A percentile compares a stretch with the other conserved stretches of the same genome.
phyloP scores from a whole-genome alignment of 2,888 invertebrate species.

The Periphyllus acericola region DNA sequence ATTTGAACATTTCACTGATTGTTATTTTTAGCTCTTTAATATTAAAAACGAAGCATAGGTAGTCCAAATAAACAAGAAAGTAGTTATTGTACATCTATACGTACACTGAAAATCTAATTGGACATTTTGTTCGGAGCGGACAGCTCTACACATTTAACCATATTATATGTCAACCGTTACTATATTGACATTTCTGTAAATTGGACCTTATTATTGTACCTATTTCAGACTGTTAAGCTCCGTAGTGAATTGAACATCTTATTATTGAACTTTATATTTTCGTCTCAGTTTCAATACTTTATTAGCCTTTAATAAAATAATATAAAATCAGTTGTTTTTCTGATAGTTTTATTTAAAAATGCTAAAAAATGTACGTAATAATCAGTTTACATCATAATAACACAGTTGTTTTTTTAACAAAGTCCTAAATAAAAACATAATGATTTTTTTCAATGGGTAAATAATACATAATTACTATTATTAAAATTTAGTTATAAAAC shows the following conservation, averaged over 20 bases:
- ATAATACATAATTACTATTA: too few relatives aligned
- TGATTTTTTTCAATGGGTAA: too few relatives aligned
- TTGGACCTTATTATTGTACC: background rate
- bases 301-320: background rate
- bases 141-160: background rate
- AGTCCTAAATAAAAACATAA: too few relatives aligned
- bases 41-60: background rate
- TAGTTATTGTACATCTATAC: background rate
- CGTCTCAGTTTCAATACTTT: background rate
- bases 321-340: background rate
- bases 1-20: background rate
- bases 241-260: background rate
- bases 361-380: background rate
- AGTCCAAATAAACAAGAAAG: background rate
- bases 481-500: too few relatives aligned
- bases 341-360: too few relatives aligned
- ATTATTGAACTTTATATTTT: too few relatives aligned
- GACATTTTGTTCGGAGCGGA: background rate
- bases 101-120: background rate
- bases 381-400: background rate
- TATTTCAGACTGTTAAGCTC: background rate
- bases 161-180: background rate
- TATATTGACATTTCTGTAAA: slow-evolving; percentile 2
- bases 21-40: background rate
- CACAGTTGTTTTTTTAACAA: too few relatives aligned